Conservation (phyloP, 2,113 vertebrate genomes). For the Choloepus hoffmanni region DNA sequence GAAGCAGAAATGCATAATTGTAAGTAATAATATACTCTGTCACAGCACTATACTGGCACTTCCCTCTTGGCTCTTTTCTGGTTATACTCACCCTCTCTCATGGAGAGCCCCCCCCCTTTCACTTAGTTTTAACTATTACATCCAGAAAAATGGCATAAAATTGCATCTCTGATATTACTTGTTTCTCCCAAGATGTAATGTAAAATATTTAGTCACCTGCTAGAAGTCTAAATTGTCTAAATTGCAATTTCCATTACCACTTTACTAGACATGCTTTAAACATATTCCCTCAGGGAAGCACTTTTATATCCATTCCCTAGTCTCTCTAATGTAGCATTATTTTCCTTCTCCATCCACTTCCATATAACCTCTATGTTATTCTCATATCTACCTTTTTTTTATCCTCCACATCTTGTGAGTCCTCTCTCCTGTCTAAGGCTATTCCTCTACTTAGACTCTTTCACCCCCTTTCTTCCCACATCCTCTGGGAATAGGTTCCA, state of each 20-base stretch:
- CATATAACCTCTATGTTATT: neutral
- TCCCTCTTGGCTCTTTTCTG: neutral
- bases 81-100: neutral
- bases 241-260: neutral
- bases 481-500: neutral
- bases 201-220: constrained; percentile 14
- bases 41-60: no score
- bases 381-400: neutral
- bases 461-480: neutral
- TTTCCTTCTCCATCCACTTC: neutral
- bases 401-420: neutral
- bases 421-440: neutral
- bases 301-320: neutral
- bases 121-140: neutral
- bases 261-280: neutral
- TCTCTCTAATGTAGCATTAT: neutral
- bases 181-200: neutral
- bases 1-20: neutral
- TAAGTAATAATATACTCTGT: neutral
- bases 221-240: neutral
- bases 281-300: neutral
- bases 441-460: neutral
- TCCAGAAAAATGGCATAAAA: neutral
- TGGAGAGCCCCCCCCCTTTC: neutral
- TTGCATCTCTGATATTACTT: neutral